These are phyloP conservation scores for Platyrinchus mystaceus DNA, from an alignment of 2,797 vertebrate species.

Conservation along the genomic window DNA sequence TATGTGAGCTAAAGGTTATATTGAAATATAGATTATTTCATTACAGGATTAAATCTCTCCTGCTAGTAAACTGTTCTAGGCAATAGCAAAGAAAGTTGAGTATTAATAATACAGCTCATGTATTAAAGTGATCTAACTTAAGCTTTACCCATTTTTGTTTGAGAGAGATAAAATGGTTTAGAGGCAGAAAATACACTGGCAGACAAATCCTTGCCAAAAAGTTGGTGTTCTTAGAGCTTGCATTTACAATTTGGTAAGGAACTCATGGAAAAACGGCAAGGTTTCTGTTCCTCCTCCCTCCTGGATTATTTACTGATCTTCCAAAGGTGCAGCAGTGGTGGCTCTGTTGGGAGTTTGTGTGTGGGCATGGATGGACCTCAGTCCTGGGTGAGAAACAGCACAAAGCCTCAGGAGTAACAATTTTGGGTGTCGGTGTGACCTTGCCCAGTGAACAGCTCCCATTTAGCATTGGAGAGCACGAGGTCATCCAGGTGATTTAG, in stretches of 20 bases:
- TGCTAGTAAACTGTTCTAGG: neutral
- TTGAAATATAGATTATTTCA: neutral
- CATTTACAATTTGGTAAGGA: neutral
- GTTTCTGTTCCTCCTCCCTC: neutral
- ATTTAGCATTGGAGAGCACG: neutral
- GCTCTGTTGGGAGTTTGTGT: neutral
- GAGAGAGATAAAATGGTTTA: neutral
- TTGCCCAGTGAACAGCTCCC: neutral
- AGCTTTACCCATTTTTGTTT: neutral
- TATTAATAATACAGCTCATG: neutral
- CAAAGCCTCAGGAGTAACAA: neutral
- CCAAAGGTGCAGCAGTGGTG: neutral
- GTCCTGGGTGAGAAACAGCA: neutral
- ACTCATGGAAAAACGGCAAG: neutral
- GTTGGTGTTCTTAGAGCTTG: neutral
- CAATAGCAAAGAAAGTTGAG: neutral
- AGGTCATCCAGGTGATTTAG: neutral
- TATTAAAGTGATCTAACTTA: neutral
- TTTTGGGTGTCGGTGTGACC: neutral
- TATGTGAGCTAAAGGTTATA: conserved; percentile 37
- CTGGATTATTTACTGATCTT: neutral
- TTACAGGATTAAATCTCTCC: neutral
- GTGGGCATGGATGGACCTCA: neutral
- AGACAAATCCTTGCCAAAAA: neutral
- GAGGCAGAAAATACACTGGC: neutral